phyloP scores from a whole-genome alignment of 53 echinoderm and acorn worm species.

The Glandiceps talaboti region DNA sequence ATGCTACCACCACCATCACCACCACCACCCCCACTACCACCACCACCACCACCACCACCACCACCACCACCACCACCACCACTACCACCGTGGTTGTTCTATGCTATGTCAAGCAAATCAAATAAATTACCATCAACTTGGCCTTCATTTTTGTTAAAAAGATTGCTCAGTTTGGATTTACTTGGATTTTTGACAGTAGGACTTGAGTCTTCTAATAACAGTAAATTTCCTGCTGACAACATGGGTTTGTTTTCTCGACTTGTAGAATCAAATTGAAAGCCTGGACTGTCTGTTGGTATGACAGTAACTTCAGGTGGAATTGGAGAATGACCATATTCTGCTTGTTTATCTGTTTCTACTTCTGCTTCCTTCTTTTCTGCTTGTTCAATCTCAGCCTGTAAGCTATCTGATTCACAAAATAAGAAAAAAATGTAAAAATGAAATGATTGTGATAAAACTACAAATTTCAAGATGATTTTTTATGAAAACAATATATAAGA shows the following conservation, averaged over 20 bases:
- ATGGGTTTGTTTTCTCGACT: slow-evolving; percentile 71
- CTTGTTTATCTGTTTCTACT: background rate
- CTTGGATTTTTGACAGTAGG: slow-evolving; percentile 44
- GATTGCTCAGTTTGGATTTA: slow-evolving; percentile 12
- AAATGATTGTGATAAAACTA: too few relatives aligned
- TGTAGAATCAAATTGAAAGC: slow-evolving; percentile 18
- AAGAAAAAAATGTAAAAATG: too few relatives aligned
- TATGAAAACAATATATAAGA: too few relatives aligned
- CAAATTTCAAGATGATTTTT: too few relatives aligned
- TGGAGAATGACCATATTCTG: background rate
- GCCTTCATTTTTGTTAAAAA: background rate
- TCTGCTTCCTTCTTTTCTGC: background rate
- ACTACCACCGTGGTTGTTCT: too few relatives aligned
- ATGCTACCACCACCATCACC: too few relatives aligned
- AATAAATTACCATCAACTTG: background rate
- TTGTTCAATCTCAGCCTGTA: background rate
- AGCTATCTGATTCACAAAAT: background rate
- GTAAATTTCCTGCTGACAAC: slow-evolving; percentile 78
- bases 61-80: too few relatives aligned
- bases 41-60: too few relatives aligned
- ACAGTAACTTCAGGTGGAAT: background rate
- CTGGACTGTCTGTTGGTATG: background rate
- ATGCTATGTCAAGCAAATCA: too few relatives aligned
- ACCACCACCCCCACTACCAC: too few relatives aligned
- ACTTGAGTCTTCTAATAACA: slow-evolving; percentile 86